Percentiles rank a stretch among this genome's conserved stretches.
Evolutionary conservation across 2,888 invertebrate species (phyloP).

Genomic region (Eucriotettix oculatus): DNA sequence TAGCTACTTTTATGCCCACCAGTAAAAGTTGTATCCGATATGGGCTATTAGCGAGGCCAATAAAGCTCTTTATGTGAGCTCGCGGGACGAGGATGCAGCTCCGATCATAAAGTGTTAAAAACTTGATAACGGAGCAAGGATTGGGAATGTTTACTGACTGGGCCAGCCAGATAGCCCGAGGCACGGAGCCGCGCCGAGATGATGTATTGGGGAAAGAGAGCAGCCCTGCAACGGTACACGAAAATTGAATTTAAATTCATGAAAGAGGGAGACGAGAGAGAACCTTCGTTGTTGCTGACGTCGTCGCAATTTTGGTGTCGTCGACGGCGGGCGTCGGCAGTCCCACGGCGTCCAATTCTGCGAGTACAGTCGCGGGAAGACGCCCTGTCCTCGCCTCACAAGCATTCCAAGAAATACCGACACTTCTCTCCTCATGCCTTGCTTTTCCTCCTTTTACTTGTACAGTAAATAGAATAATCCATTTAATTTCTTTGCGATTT

Average conservation of each 20-base stretch:
- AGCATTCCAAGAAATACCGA: no score
- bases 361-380: background rate
- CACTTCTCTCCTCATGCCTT: no score
- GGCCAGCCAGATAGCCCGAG: background rate
- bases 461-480: no score
- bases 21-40: no score
- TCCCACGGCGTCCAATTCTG: background rate
- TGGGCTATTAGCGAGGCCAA: background rate
- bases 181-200: constrained; percentile 3
- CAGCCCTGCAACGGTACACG: constrained; percentile 7
- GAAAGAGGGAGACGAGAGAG: constrained; percentile 1
- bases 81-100: background rate
- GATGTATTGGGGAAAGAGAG: constrained; percentile 11
- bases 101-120: background rate
- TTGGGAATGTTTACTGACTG: background rate
- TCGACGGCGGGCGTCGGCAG: background rate
- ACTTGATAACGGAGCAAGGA: background rate
- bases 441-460: no score
- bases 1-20: no score
- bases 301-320: constrained; percentile 1
- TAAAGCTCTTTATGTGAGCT: background rate
- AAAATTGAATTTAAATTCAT: constrained; percentile 14
- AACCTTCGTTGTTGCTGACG: constrained; percentile 1
- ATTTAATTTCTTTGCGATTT: no score
- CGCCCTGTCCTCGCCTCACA: no score